Conservation (phyloP, 2,113 vertebrate species). For the Sebastes schlegelii region DNA sequence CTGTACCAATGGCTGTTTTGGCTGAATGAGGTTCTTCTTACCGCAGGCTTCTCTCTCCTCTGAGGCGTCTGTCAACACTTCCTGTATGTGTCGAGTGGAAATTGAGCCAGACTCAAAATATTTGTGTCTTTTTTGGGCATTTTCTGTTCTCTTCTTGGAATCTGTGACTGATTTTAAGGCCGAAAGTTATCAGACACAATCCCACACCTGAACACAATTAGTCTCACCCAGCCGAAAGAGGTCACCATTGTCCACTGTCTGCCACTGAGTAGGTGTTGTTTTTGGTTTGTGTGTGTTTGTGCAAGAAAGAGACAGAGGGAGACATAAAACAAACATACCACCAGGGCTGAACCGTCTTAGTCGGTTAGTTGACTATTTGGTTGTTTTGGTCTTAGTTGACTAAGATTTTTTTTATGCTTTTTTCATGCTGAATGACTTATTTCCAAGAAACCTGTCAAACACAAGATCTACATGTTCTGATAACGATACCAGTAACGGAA, state of each 20-base stretch:
- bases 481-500: no score
- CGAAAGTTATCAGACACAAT: not conserved
- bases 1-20: conserved; percentile 58
- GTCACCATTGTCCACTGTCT: conserved; percentile 68
- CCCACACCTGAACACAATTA: conserved; percentile 56
- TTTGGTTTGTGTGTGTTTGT: not conserved
- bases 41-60: conserved; percentile 37
- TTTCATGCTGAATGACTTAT: no score
- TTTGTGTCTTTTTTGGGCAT: conserved; percentile 8
- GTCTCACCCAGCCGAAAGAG: conserved; percentile 56
- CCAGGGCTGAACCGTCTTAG: no score
- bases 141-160: conserved; percentile 7
- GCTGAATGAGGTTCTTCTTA: conserved; percentile 49
- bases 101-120: conserved; percentile 1
- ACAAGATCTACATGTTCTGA: no score
- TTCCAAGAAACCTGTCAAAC: no score
- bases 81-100: conserved; percentile 32
- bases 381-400: no score
- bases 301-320: not conserved
- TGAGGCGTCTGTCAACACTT: conserved; percentile 36
- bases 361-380: no score
- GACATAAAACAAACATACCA: not conserved
- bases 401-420: no score
- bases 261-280: conserved; percentile 32
- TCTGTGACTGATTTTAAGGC: conserved; percentile 9